Base-by-base conservation (phyloP, 2,113 vertebrate genomes). In the Ancistrus triradiatus region DNA sequence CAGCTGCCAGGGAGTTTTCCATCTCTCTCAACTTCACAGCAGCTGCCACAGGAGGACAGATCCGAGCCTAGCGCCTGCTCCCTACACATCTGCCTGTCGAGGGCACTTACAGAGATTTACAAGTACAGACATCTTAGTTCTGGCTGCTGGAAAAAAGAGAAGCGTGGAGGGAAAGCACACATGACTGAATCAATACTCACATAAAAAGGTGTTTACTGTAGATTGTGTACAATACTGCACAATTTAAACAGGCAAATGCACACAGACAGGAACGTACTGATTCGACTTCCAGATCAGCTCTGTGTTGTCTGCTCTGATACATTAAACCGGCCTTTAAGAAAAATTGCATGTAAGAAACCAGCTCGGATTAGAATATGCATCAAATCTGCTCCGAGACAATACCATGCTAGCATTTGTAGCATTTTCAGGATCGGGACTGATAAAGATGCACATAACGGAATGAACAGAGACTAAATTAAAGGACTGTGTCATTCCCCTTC, bases 1-100 rank as follows among this genome's bases (percentile, higher is more conserved):
- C 57, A 69, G 57, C 63, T 74, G 67, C 67, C 13, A 31, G 21
- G 25, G 50, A 59, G 57, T 24, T 58, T 70, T 59, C 69, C 24
- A 74, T 74, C 60, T 65, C 55, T 14, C 33, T 46, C 44, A 62
- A 59, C 63, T 70, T 70, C 59, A 63, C 62, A 31, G 40, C 63
- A 57, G 57, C 57, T 43, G 51, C 51, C 63, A 47, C 19, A 47
- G 63, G 19, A 59, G 47, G 14, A 17, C 15, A 55, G 63, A 33
- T 58, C 59, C 11, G 31, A 62, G 49, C 35, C 8, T 17, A n/a
- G 15, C 22, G 50, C 18, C 28, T 22, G 19, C 57, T n/a, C 47
- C 44, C 42, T 19, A 56, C 55, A 46, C 68, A 68, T 40, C 64
- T 47, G 70, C 55, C 53, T 59, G 71, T 63, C 61, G 43, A 53